Evolutionary conservation across 1,140 invertebrate genomes (phyloP), one percentile per base, ranked within the genome.

Genomic region (Colletes latitarsis): DNA sequence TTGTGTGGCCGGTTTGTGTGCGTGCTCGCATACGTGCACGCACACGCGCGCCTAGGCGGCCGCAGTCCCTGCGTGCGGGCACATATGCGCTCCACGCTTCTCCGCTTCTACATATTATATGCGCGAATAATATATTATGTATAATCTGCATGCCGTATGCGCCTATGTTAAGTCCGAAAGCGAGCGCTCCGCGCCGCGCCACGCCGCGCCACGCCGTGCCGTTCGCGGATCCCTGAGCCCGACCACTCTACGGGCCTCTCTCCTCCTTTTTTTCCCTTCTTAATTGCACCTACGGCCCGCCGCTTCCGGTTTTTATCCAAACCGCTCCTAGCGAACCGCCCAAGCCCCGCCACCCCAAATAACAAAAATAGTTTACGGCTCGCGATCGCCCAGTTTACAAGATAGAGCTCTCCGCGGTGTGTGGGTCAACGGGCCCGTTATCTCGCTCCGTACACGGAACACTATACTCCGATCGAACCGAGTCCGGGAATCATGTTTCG

Each of bases 41-140:
- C 17, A 67, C 55, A 73, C 53, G 57, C 66, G 53, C 39, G 58
- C 64, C 14, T 53, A n/a, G 19, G 4, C 1, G n/a, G 41, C 41
- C 39, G 64, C 64, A 43, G n/a, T 12, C 64, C n/a, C 43, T 39
- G 49, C 63, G 41, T 49, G 43, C 39, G 58, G 43, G 68, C 8
- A 41, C 43, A 14, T 14, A n/a, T 12, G 43, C 43, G 43, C 19
- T 67, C 64, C 43, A 46, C 60, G 60, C 49, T 74, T 64, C 72
- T 53, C 52, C 52, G 39, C 52, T 79, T 64, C 77, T 66, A 64
- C 77, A 72, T 79, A 79, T 79, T 79, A 79, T 79, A 79, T 55
- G 57, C 77, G 60, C 39, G 77, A 73, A 73, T 73, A 73, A 72
- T 73, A 79, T 79, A 79, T 79, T 79, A 79, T 46, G 77, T 73